Evolutionary conservation across 2,888 invertebrate genomes (phyloP).

Genomic region (Tetheella fluctuosa): DNA sequence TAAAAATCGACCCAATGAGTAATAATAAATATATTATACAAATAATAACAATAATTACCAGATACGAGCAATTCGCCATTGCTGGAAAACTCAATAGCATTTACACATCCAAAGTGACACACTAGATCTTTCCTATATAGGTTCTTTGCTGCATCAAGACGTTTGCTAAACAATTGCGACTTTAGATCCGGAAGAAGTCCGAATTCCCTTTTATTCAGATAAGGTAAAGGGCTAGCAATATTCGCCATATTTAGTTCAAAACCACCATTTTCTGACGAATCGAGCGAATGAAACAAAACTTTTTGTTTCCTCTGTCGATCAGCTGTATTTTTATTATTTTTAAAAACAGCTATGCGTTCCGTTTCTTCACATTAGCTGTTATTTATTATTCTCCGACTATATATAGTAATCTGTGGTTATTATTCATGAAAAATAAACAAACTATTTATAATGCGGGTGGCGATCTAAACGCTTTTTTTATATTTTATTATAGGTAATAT

Average conservation of each 20-base stretch:
- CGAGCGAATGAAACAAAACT: constrained; percentile 47
- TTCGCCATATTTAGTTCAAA: constrained; percentile 75
- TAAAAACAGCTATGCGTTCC: constrained; percentile 61
- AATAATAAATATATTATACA: background rate
- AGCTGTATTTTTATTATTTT: constrained; percentile 76
- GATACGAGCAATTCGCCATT: constrained; percentile 94
- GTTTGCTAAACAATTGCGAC: constrained; percentile 84
- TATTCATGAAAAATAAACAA: too few species aligned
- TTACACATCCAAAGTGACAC: constrained; percentile 97
- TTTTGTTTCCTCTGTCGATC: constrained; percentile 55
- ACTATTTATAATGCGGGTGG: too few species aligned
- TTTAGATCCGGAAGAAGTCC: constrained; percentile 84
- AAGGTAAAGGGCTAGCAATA: constrained; percentile 84
- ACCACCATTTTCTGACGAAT: constrained; percentile 70
- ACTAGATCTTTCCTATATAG: constrained; percentile 92
- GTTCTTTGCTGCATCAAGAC: constrained; percentile 88
- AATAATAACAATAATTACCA: constrained; percentile 84
- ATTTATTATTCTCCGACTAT: too few species aligned
- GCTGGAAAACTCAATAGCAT: constrained; percentile 96
- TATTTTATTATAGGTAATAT: too few species aligned
- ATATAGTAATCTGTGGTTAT: too few species aligned
- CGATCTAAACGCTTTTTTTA: too few species aligned
- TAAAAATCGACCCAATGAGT: background rate
- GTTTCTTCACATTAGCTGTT: constrained; percentile 20
- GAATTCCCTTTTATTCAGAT: constrained; percentile 85